Conservation (phyloP, 2,888 invertebrate genomes). For the Thereva nobilitata region DNA sequence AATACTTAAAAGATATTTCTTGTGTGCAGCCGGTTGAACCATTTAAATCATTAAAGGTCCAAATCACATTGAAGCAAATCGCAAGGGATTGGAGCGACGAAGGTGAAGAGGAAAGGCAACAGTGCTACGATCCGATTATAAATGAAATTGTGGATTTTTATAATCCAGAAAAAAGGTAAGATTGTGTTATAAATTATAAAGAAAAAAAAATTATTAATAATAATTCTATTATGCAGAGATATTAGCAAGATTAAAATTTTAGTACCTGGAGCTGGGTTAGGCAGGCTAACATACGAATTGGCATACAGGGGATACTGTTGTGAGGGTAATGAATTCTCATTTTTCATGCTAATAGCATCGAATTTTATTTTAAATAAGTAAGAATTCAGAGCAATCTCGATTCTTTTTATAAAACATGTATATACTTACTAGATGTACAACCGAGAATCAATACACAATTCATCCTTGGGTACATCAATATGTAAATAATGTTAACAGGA, state of each 20-base stretch:
- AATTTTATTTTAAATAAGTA: constrained; percentile 91
- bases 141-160: constrained; percentile 77
- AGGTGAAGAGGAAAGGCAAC: constrained; percentile 79
- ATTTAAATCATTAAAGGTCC: constrained; percentile 69
- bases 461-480: constrained; percentile 96
- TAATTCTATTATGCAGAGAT: constrained; percentile 45
- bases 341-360: constrained; percentile 96
- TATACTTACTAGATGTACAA: constrained; percentile 43
- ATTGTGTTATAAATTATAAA: constrained; percentile 6
- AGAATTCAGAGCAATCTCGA: constrained; percentile 38
- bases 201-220: neutral
- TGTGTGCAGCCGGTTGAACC: constrained; percentile 50
- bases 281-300: constrained; percentile 91
- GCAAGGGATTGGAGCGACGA: constrained; percentile 95
- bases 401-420: neutral
- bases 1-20: neutral
- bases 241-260: constrained; percentile 69
- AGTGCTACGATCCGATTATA: constrained; percentile 89
- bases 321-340: constrained; percentile 97
- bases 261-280: constrained; percentile 96
- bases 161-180: constrained; percentile 66
- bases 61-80: constrained; percentile 91
- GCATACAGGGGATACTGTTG: constrained; percentile 87
- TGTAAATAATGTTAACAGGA: constrained; percentile 82
- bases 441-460: constrained; percentile 75